A percentile compares a stretch with the other conserved stretches of the same genome.
Conservation (phyloP, 2,888 invertebrate species). For the Cheilosia vernalis region DNA sequence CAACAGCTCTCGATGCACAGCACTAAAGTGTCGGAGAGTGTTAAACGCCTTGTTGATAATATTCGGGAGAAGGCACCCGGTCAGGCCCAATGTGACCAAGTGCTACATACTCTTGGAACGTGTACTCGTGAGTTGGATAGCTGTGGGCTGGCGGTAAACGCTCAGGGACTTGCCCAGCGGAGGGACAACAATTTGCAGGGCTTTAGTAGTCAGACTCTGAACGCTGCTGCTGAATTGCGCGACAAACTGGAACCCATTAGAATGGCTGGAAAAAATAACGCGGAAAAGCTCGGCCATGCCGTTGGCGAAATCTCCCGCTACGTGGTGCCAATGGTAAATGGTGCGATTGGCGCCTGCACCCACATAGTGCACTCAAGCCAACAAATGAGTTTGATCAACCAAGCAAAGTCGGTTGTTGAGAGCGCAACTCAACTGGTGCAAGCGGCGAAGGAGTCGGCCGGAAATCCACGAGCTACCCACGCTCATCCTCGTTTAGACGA, state of each 20-base stretch:
- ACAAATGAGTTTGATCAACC: constrained; percentile 94
- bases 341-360: constrained; percentile 94
- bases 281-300: constrained; percentile 96
- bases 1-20: constrained; percentile 96
- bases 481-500: constrained; percentile 94
- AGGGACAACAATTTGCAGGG: constrained; percentile 89
- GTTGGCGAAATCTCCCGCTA: constrained; percentile 90
- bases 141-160: constrained; percentile 94
- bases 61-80: constrained; percentile 98
- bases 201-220: constrained; percentile 91
- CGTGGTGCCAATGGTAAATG: constrained; percentile 93
- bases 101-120: constrained; percentile 90
- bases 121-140: constrained; percentile 93
- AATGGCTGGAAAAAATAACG: constrained; percentile 93
- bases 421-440: constrained; percentile 93
- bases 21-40: constrained; percentile 97
- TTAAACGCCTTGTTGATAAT: constrained; percentile 95
- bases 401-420: constrained; percentile 97
- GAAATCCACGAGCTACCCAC: constrained; percentile 94
- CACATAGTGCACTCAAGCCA: constrained; percentile 94
- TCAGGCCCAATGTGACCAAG: constrained; percentile 95
- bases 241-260: constrained; percentile 94
- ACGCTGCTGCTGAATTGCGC: constrained; percentile 90
- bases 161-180: constrained; percentile 89
- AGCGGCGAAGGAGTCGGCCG: constrained; percentile 94